phyloP scores from a whole-genome alignment of 2,888 invertebrate genomes.

The Diloba caeruleocephala region DNA sequence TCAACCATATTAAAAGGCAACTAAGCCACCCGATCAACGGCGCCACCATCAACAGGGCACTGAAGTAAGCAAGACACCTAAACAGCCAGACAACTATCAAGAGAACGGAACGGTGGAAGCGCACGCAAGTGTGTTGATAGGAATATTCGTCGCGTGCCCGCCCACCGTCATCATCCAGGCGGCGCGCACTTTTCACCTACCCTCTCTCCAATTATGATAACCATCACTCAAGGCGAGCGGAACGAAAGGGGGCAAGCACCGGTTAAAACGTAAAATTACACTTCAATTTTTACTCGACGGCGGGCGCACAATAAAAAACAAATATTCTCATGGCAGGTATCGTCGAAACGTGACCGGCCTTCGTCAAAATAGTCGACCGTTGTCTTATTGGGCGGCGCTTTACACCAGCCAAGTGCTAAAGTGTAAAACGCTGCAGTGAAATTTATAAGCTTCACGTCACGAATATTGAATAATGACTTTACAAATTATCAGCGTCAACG shows the following conservation, averaged over 20 bases:
- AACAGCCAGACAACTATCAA: too few species aligned
- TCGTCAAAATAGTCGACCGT: conserved; percentile 88
- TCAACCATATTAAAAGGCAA: too few species aligned
- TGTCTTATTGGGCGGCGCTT: conserved; percentile 86
- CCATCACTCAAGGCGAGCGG: conserved; percentile 89
- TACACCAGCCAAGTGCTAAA: conserved; percentile 86
- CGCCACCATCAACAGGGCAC: too few species aligned
- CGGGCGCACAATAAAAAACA: conserved; percentile 87
- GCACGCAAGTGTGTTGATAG: conserved; percentile 56
- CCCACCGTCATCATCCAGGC: conserved; percentile 77
- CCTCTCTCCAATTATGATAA: conserved; percentile 88
- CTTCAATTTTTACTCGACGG: conserved; percentile 87
- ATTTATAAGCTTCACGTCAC: conserved; percentile 85
- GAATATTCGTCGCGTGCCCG: conserved; percentile 74
- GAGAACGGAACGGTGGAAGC: conserved; percentile 22
- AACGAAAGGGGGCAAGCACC: conserved; percentile 89
- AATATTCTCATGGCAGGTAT: conserved; percentile 89
- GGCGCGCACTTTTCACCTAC: conserved; percentile 80
- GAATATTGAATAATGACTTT: conserved; percentile 86
- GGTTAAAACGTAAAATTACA: conserved; percentile 88
- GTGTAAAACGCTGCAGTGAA: conserved; percentile 87
- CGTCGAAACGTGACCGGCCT: conserved; percentile 89
- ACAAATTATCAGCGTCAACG: conserved; percentile 78
- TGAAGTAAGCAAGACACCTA: too few species aligned
- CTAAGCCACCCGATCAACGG: too few species aligned